Evolutionary conservation across 1,140 invertebrate genomes (phyloP).

Genomic region (Leguminivora glycinivorella): DNA sequence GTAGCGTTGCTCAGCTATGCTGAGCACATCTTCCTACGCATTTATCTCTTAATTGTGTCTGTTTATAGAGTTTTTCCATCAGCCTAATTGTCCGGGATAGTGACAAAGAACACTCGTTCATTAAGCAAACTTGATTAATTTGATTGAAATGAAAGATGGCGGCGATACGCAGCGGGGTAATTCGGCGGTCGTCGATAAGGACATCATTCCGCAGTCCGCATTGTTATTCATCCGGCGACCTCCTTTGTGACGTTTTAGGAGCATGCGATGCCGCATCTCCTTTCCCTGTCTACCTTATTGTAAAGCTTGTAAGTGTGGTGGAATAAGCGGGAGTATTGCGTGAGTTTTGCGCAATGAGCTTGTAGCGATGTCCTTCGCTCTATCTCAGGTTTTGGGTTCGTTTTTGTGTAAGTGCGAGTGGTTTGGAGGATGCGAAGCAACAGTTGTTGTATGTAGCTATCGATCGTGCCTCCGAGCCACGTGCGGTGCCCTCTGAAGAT

Average conservation of each 20-base stretch:
- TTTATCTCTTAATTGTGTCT: not conserved
- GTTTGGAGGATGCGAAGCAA: conserved; percentile 60
- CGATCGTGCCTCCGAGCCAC: conserved; percentile 59
- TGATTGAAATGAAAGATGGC: conserved; percentile 26
- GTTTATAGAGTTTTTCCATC: conserved; percentile 19
- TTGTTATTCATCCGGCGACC: conserved; percentile 75
- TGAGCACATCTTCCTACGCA: not conserved
- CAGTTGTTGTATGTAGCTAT: conserved; percentile 71
- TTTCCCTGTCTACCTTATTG: conserved; percentile 37
- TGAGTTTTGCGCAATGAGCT: conserved; percentile 67
- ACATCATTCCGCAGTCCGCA: conserved; percentile 74
- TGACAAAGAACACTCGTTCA: conserved; percentile 11
- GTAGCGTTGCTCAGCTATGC: not conserved
- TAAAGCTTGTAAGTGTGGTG: conserved; percentile 3
- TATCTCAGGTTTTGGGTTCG: conserved; percentile 39
- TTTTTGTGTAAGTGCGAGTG: conserved; percentile 37
- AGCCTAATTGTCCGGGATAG: conserved; percentile 13
- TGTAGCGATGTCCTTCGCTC: conserved; percentile 52
- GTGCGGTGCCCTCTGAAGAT: conserved; percentile 54
- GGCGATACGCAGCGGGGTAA: conserved; percentile 23
- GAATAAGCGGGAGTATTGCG: conserved; percentile 49
- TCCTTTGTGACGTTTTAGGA: conserved; percentile 69
- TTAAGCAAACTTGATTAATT: conserved; percentile 21
- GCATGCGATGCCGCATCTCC: conserved; percentile 67
- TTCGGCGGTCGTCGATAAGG: conserved; percentile 49